These are phyloP conservation scores for Drosophila mercatorum DNA, from an alignment of 2,888 invertebrate species.

Conservation along the genomic window DNA sequence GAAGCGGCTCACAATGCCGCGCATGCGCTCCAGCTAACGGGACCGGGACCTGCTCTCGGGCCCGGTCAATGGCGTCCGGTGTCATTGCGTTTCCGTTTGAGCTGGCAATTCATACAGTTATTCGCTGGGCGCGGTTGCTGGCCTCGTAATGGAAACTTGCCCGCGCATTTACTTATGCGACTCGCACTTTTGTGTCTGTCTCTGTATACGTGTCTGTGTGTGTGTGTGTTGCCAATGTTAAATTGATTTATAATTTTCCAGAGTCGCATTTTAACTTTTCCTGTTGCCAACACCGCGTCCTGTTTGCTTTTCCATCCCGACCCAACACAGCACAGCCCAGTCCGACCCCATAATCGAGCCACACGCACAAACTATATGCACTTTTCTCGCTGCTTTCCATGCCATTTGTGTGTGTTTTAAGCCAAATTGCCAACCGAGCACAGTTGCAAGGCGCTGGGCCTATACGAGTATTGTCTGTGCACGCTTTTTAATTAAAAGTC, in stretches of 20 bases:
- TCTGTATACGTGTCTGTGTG: not conserved
- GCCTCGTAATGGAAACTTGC: slow-evolving; percentile 58
- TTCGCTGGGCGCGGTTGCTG: slow-evolving; percentile 34
- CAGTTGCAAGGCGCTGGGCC: slow-evolving; percentile 33
- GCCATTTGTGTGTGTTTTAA: slow-evolving; percentile 45
- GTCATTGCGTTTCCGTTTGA: slow-evolving; percentile 79
- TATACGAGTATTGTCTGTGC: slow-evolving; percentile 17
- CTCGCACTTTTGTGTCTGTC: slow-evolving; percentile 43
- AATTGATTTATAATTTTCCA: slow-evolving; percentile 78
- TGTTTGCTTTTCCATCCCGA: slow-evolving; percentile 45
- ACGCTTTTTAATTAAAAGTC: slow-evolving; percentile 73
- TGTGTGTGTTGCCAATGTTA: slow-evolving; percentile 58
- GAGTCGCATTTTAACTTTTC: slow-evolving; percentile 73
- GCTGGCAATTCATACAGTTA: slow-evolving; percentile 78
- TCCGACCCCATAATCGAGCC: slow-evolving; percentile 16
- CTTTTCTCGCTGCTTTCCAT: slow-evolving; percentile 37
- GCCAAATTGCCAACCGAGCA: slow-evolving; percentile 59
- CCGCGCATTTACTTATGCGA: slow-evolving; percentile 74
- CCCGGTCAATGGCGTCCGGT: slow-evolving; percentile 76
- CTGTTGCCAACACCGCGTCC: slow-evolving; percentile 60
- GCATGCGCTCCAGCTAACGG: slow-evolving; percentile 63
- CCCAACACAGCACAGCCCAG: not conserved
- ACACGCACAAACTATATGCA: slow-evolving; percentile 1
- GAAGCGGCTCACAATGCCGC: slow-evolving; percentile 49
- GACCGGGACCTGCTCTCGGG: slow-evolving; percentile 31